These are phyloP conservation scores for Tauraco hartlaubi DNA, from an alignment of 2,797 vertebrate genomes.

Conservation along the genomic window DNA sequence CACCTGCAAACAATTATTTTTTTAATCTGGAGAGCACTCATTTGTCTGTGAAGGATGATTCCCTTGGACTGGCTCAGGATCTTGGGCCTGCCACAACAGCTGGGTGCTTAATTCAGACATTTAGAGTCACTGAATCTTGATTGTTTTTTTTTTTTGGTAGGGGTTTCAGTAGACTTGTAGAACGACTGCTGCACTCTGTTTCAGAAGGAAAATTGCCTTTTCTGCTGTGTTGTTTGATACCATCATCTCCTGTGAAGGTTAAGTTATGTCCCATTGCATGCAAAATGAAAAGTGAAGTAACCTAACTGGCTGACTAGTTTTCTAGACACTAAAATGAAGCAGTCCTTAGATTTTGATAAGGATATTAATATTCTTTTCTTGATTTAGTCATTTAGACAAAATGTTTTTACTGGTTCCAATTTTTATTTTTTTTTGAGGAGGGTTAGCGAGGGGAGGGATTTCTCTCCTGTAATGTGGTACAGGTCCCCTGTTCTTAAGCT, in stretches of 20 bases:
- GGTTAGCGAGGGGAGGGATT: too few species aligned
- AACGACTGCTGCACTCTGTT: not conserved
- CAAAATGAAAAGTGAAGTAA: not conserved
- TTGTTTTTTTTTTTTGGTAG: not conserved
- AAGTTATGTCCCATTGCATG: not conserved
- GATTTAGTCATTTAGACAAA: not conserved
- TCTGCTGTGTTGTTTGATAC: not conserved
- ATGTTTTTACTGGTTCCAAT: not conserved
- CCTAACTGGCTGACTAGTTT: not conserved
- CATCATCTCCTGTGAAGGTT: not conserved
- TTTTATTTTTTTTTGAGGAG: not conserved
- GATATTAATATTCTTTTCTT: not conserved
- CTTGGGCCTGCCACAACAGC: not conserved
- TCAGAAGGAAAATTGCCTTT: not conserved
- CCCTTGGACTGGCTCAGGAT: not conserved
- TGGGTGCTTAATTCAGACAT: not conserved
- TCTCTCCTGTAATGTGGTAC: not conserved
- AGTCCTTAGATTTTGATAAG: not conserved
- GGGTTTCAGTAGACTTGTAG: not conserved
- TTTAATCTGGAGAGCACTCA: not conserved
- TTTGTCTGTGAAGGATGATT: slow-evolving; percentile 10
- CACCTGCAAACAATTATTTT: not conserved
- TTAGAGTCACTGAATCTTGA: not conserved
- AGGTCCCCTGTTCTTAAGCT: not conserved
- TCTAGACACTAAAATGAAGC: not conserved